These are phyloP conservation scores for Mythimna pallens DNA, from an alignment of 2,888 invertebrate genomes.

Conservation along the genomic window DNA sequence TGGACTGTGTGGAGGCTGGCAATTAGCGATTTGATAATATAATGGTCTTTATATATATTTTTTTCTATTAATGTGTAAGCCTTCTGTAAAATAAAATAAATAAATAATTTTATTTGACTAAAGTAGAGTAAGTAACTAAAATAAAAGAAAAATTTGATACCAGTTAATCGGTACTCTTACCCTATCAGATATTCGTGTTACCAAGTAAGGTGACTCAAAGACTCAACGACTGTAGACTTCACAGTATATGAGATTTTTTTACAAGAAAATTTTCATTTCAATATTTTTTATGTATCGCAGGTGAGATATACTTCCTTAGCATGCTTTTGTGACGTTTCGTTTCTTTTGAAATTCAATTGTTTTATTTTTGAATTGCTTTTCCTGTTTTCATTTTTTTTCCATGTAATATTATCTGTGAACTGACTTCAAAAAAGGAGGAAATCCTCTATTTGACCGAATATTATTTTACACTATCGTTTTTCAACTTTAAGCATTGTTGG, in stretches of 20 bases:
- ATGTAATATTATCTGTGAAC: background rate
- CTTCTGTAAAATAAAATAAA: too few relatives aligned
- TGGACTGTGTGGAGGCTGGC: too few relatives aligned
- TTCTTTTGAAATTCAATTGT: too few relatives aligned
- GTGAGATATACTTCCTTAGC: background rate
- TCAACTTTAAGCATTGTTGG: too few relatives aligned
- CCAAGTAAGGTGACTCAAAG: slow-evolving; percentile 25
- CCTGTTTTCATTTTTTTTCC: background rate
- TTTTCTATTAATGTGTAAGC: too few relatives aligned
- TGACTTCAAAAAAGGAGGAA: too few relatives aligned
- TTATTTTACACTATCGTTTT: too few relatives aligned
- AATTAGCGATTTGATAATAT: too few relatives aligned
- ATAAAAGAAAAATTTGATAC: background rate
- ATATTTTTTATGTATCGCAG: slow-evolving; percentile 25
- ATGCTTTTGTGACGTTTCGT: too few relatives aligned
- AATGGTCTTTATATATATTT: too few relatives aligned
- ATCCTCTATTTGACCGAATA: too few relatives aligned
- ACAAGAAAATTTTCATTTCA: slow-evolving; percentile 21
- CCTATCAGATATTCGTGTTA: slow-evolving; percentile 27
- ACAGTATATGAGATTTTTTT: slow-evolving; percentile 49
- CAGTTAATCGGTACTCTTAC: slow-evolving; percentile 9
- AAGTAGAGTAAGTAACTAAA: background rate
- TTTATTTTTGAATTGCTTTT: background rate
- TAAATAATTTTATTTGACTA: too few relatives aligned
- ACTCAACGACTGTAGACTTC: slow-evolving; percentile 40